phyloP scores from a whole-genome alignment of 2,797 vertebrate genomes.

The Malurus leucopterus region DNA sequence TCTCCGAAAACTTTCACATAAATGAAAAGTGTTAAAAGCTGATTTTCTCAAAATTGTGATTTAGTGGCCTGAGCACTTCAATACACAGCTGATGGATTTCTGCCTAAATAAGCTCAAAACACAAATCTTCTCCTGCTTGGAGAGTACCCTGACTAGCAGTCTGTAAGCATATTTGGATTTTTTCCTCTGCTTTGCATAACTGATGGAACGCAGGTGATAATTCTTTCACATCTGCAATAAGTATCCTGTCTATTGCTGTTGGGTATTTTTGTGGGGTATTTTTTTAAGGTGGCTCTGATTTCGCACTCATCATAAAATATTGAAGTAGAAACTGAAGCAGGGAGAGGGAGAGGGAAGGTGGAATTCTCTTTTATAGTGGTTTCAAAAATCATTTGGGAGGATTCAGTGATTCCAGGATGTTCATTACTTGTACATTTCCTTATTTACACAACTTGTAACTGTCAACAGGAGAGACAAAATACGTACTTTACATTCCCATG shows the following conservation, averaged over 20 bases:
- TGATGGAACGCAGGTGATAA: not conserved
- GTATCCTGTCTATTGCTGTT: not conserved
- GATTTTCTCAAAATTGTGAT: not conserved
- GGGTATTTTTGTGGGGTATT: accelerated
- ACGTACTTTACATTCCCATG: not conserved
- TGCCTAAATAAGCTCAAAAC: not conserved
- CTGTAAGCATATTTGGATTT: not conserved
- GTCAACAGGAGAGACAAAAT: not conserved
- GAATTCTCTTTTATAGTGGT: not conserved
- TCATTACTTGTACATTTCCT: not conserved
- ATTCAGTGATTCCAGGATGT: not conserved
- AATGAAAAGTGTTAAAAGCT: not conserved
- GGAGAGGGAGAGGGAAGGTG: not conserved
- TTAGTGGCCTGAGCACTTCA: not conserved
- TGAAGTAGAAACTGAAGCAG: not conserved
- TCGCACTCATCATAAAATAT: not conserved
- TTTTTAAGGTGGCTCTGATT: not conserved
- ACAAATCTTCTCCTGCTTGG: not conserved
- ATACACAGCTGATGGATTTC: not conserved
- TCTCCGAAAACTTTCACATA: not conserved
- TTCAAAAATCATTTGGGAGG: not conserved
- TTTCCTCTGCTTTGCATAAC: not conserved
- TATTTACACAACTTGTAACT: not conserved
- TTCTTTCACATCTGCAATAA: not conserved
- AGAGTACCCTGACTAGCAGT: not conserved